A percentile compares a stretch with the other conserved stretches of the same genome.
Evolutionary conservation across 2,113 vertebrate genomes (phyloP).

Genomic region (Pholis gunnellus): DNA sequence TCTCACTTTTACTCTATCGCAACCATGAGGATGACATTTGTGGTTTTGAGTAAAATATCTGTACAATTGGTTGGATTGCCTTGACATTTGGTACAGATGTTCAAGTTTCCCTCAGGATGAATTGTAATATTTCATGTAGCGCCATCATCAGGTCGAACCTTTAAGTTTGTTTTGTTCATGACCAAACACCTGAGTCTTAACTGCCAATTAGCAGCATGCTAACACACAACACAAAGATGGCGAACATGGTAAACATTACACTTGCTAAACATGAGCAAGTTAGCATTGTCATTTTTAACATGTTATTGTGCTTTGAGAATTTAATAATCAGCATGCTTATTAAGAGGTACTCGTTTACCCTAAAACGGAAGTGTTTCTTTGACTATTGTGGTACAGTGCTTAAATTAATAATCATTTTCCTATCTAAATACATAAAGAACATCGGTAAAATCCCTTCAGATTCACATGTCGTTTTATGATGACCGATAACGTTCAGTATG

Average conservation of each 20-base stretch:
- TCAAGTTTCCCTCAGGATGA: neutral
- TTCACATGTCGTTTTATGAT: conserved; percentile 1
- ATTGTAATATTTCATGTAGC: neutral
- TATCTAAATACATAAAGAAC: neutral
- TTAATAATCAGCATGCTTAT: no score
- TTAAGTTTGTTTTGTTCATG: neutral
- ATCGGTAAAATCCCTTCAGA: neutral
- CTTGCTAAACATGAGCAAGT: neutral
- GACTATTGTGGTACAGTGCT: neutral
- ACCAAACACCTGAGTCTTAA: neutral
- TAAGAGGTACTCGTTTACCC: neutral
- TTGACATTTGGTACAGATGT: neutral
- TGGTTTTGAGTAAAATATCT: neutral
- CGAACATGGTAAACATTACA: neutral
- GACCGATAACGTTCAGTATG: neutral
- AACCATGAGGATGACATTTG: neutral
- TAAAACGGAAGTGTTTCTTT: neutral
- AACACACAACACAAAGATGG: neutral
- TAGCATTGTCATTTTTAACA: neutral
- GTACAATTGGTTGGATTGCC: neutral
- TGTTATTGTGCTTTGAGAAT: no score
- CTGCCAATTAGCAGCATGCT: no score
- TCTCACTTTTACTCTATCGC: neutral
- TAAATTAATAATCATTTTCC: neutral
- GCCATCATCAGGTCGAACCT: neutral